phyloP scores from a whole-genome alignment of 2,113 vertebrate species.

The Phrynocephalus versicolor region DNA sequence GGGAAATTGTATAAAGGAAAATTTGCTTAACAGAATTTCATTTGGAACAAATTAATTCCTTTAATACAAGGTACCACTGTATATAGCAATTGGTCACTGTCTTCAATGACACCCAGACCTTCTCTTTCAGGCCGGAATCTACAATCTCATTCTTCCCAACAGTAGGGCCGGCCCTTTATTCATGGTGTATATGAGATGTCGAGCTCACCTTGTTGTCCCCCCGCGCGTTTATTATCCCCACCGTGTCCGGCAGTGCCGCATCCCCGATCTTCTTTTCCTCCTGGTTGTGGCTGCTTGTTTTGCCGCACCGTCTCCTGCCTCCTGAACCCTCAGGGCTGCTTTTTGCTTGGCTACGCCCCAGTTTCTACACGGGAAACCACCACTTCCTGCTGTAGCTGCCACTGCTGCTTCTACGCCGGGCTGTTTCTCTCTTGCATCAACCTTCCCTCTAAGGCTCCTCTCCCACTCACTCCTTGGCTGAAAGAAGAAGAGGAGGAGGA shows the following conservation, averaged over 20 bases:
- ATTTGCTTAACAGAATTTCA: too few species aligned
- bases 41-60: too few species aligned
- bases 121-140: too few species aligned
- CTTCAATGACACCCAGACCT: too few species aligned
- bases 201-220: neutral
- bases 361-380: slow-evolving; percentile 38
- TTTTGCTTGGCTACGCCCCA: slow-evolving; percentile 1
- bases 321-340: neutral
- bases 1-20: too few species aligned
- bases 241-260: neutral
- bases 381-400: slow-evolving; percentile 11
- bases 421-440: neutral
- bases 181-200: neutral
- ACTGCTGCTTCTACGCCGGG: neutral
- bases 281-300: neutral
- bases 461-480: too few species aligned
- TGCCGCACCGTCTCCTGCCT: neutral
- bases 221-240: neutral
- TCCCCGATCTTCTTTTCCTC: neutral
- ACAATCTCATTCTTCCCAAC: neutral
- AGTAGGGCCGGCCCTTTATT: neutral
- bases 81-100: too few species aligned
- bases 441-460: neutral
- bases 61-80: too few species aligned
- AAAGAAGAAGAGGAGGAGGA: too few species aligned